phyloP scores from a whole-genome alignment of 2,888 invertebrate species.

The Apamea epomidion region DNA sequence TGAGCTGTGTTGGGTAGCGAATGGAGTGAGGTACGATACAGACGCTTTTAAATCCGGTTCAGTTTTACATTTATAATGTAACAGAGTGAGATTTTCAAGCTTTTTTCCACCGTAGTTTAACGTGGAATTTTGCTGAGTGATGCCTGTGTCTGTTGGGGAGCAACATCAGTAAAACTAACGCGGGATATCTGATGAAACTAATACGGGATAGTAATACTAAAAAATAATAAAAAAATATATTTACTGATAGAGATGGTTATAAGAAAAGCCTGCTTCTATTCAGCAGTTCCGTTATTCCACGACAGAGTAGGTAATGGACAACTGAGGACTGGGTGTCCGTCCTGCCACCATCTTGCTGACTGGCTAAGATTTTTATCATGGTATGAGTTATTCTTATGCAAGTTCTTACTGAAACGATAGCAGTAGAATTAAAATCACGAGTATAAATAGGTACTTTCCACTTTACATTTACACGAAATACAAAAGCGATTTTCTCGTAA shows the following conservation, averaged over 20 bases:
- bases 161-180: background rate
- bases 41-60: slow-evolving; percentile 20
- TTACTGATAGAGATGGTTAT: background rate
- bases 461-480: background rate
- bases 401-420: background rate
- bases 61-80: slow-evolving; percentile 35
- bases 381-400: background rate
- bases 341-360: background rate
- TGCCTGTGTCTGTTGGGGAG: background rate
- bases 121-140: slow-evolving; percentile 13
- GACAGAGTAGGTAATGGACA: background rate
- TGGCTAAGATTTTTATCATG: too few species aligned
- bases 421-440: background rate
- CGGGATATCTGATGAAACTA: background rate
- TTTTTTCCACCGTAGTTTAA: slow-evolving; percentile 1
- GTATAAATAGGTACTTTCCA: too few species aligned
- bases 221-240: background rate
- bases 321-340: background rate
- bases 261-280: background rate
- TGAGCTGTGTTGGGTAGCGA: background rate
- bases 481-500: background rate
- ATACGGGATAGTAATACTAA: background rate
- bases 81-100: slow-evolving; percentile 21
- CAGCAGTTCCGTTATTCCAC: background rate
- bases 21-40: background rate